These are phyloP conservation scores for Clupea harengus DNA, from an alignment of 2,113 vertebrate species.

Conservation along the genomic window DNA sequence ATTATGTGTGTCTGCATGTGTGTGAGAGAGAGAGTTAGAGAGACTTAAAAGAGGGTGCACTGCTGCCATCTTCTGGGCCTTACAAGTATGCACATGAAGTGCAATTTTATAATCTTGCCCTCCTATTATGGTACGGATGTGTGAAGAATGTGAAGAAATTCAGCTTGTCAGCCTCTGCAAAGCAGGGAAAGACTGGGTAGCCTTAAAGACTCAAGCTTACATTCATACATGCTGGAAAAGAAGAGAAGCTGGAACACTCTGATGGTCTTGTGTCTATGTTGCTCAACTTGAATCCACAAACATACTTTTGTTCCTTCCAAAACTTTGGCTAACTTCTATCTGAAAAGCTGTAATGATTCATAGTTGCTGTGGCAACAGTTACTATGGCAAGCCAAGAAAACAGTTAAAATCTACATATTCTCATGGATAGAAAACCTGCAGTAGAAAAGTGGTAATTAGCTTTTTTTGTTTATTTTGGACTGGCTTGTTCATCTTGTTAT, in stretches of 20 bases:
- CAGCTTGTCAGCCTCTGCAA: background rate
- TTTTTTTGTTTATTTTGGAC: conserved; percentile 31
- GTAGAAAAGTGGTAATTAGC: background rate
- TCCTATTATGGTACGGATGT: background rate
- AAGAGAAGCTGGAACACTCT: background rate
- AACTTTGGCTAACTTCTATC: background rate
- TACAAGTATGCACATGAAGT: background rate
- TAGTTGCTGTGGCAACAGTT: conserved; percentile 54
- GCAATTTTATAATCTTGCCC: background rate
- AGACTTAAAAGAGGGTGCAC: conserved; percentile 7
- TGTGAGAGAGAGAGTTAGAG: background rate
- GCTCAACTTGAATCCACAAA: background rate
- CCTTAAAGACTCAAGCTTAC: background rate
- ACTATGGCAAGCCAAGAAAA: conserved; percentile 42
- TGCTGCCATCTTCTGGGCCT: conserved; percentile 63
- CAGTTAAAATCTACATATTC: conserved; percentile 24
- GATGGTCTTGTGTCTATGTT: background rate
- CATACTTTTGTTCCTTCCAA: background rate
- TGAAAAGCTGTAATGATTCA: background rate
- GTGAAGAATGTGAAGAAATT: background rate
- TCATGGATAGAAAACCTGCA: conserved; percentile 21
- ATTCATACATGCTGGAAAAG: conserved; percentile 17
- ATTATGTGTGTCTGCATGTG: background rate
- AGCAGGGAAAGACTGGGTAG: background rate
- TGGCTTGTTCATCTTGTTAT: conserved; percentile 16